A percentile compares a stretch with the other conserved stretches of the same genome.
Conservation (phyloP, 2,797 vertebrate species). For the Hoplostethus atlanticus region DNA sequence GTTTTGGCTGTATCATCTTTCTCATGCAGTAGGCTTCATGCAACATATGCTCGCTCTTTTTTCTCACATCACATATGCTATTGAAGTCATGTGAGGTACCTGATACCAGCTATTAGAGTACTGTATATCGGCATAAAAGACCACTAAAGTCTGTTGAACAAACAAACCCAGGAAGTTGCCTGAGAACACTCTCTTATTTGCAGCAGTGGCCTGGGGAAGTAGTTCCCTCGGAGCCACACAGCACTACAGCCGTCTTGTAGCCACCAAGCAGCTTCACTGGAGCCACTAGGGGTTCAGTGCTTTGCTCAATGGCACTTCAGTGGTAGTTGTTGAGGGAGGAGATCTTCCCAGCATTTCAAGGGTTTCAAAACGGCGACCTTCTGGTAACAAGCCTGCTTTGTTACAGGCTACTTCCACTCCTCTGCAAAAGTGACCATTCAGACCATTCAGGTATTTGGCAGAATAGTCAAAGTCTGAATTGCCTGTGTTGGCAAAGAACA, state of each 20-base stretch:
- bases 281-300: neutral
- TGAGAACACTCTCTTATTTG: neutral
- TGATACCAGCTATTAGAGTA: slow-evolving; percentile 56
- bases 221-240: neutral
- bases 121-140: slow-evolving; percentile 50
- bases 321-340: neutral
- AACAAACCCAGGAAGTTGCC: neutral
- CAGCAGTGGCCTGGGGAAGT: neutral
- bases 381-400: no score
- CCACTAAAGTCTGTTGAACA: slow-evolving; percentile 10
- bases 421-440: no score
- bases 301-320: slow-evolving; percentile 16
- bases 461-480: no score
- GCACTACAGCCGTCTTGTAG: no score
- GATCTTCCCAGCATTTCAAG: neutral
- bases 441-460: no score
- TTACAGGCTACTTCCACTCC: no score
- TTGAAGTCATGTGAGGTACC: slow-evolving; percentile 64
- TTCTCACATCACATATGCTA: slow-evolving; percentile 71
- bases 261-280: neutral
- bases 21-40: slow-evolving; percentile 69
- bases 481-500: no score
- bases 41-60: slow-evolving; percentile 79
- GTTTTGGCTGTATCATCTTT: slow-evolving; percentile 76
- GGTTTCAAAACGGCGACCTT: no score